Base-by-base conservation (phyloP, 2,797 vertebrate genomes). In the Rousettus madagascariensis region DNA sequence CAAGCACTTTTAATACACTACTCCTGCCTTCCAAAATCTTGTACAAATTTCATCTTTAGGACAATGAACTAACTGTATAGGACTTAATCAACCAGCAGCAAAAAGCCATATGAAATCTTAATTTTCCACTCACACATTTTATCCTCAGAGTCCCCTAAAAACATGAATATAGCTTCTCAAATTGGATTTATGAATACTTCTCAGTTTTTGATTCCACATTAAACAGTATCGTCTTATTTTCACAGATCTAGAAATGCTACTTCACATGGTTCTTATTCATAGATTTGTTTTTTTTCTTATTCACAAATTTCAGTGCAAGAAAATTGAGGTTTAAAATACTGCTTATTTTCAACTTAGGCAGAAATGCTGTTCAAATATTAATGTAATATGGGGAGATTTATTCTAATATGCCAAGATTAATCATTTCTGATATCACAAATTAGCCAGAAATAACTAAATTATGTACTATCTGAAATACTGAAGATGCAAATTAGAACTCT, bases 131-230 rank as follows among this genome's bases (percentile, higher is more conserved):
- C 75, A 69, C 38, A 88, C 68, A 71, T 94, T 94, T 95, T 80
- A 84, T 43, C 63, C 46, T 85, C 68, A 72, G 15, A 90, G 84
- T 94, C 30, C 68, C 63, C 96, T 74, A 83, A 95, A 95, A 75
- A 53, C 71, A 94, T 77, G 51, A 96, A 90, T 36, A 38, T 49
- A 97, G 91, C 71, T 96, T 97, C 96, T 75, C 93, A 94, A 96
- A 94, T 94, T 74, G 96, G 75, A 90, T 86, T 95, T 72, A 93
- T n/a, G 38, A 95, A 91, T 87, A 93, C 41, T 84, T 84, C 68
- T 92, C 87, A 86, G 72, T 94, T 97, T 92, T 94, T 85, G 57
- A 90, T 97, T 97, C 95, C 78, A 92, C 88, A 95, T 95, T 96
- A 93, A 92, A 90, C 13, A 88, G 6, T 24, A 85, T 57, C 95